These are phyloP conservation scores for Petrophora chlorosata DNA, from an alignment of 2,888 invertebrate genomes.

Conservation along the genomic window DNA sequence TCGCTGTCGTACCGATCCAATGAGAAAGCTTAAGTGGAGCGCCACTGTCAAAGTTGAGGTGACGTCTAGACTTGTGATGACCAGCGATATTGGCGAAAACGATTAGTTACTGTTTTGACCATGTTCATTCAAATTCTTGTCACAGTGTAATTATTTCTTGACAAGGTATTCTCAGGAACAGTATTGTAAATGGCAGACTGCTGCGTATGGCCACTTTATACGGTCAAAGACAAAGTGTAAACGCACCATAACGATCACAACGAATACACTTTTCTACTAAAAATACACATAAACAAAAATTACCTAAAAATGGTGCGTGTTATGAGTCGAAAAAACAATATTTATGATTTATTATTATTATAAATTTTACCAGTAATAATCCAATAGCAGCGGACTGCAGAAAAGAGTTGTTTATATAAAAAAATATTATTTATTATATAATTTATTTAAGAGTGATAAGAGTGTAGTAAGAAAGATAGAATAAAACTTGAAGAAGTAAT, in stretches of 20 bases:
- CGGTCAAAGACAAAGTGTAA: conserved; percentile 2
- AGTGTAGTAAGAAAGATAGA: conserved; percentile 26
- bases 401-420: conserved; percentile 70
- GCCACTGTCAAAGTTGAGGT: too few relatives aligned
- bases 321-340: conserved; percentile 46
- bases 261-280: conserved; percentile 14
- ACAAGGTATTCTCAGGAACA: too few relatives aligned
- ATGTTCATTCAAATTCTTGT: too few relatives aligned
- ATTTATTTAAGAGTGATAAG: conserved; percentile 41
- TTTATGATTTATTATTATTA: conserved; percentile 52
- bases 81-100: too few relatives aligned
- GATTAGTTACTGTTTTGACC: too few relatives aligned
- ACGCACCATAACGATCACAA: conserved; percentile 2
- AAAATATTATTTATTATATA: conserved; percentile 58
- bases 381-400: conserved; percentile 90
- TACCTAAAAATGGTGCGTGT: conserved; percentile 37
- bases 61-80: too few relatives aligned
- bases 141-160: too few relatives aligned
- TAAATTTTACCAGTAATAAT: conserved; percentile 87
- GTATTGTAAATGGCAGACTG: background rate
- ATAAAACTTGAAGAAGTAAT: conserved; percentile 24
- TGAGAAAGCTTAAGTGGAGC: too few relatives aligned
- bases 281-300: conserved; percentile 15
- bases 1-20: too few relatives aligned
- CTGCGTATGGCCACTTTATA: too few relatives aligned